Evolutionary conservation across 2,113 vertebrate species (phyloP), one percentile per base, ranked within the genome.

Genomic region (Odobenus rosmarus): DNA sequence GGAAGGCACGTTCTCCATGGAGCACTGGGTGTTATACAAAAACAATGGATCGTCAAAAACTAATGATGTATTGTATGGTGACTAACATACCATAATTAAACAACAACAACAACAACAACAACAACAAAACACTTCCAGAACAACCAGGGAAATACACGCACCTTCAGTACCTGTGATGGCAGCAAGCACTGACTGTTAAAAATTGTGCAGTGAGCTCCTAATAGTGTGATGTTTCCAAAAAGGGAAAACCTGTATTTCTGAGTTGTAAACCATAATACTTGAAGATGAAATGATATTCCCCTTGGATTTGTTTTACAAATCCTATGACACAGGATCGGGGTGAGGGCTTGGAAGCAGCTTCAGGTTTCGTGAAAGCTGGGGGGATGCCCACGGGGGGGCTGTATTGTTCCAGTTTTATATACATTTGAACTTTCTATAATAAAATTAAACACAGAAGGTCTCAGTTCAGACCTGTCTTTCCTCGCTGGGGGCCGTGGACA

Each of bases 401-500:
- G 2, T 2, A 1, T 8, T 0, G 33, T 1, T 31, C 53, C 33
- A 23, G 15, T 46, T n/a, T 53, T n/a, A 42, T 33, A 0, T 23
- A 9, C 10, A 5, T 57, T 59, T 46, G 64, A 72, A 74, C 28
- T 88, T 13, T 42, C 31, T 10, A 31, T 53, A 28, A 49, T 39
- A 18, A 53, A 64, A 28, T 12, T 14, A 23, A 53, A 77, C 62
- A 57, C 31, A 28, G 7, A 71, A 15, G 19, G 16, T 71, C 46
- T 71, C 42, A 14, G 0, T 23, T 1, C 14, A 28, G 59, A 49
- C 26, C 88, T 4, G 0, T 33, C 7, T 5, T 31, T 76, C 62
- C 49, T 51, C 21, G 0, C 8, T 1, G 10, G 14, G 1, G 2
- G 7, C 21, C 1, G 1, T 1, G 51, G 67, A 11, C 12, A 0